Base-by-base conservation (phyloP, 1,140 invertebrate genomes). In the Archegozetes longisetosus region DNA sequence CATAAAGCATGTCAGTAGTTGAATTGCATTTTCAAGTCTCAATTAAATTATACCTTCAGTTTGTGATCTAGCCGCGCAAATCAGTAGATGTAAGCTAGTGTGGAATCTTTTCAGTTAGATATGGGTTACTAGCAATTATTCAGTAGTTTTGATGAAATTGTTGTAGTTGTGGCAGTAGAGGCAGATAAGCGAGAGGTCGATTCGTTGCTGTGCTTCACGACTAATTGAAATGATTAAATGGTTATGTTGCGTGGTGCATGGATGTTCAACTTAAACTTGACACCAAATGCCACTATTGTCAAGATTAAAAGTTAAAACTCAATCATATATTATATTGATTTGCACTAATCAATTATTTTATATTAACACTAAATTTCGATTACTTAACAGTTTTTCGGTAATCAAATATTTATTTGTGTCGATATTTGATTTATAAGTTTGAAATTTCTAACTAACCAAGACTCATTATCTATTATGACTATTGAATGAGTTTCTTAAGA, bases 81-180 rank as follows among this genome's bases (percentile, higher is more conserved):
- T 40, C 86, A 90, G 73, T 95, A 97, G n/a, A 96, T 86, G 68
- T 82, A 82, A 97, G 73, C 91, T 91, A 97, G 66, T 89, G 82
- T 51, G 92, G 92, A 71, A 97, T 94, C 76, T 94, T 89, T 77
- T 91, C 86, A 61, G 88, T 80, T 17, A 93, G 74, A 73, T 92
- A 94, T 0, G 89, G 89, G 77, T 87, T 89, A 0, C 85, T 84
- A 51, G 89, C 89, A 23, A 95, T 89, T 58, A 94, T 76, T 2
- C 89, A 86, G 68, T 86, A 85, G 22, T 64, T 67, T n/a, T 69
- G 67, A 60, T 71, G 69, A 54, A 69, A 68, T 27, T 62, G 64
- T 12, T 64, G 66, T 64, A 67, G 68, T 3, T 59, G 53, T 26
- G 65, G 66, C 47, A 64, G 64, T 13, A 40, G 47, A 56, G 55